These are phyloP conservation scores for Anolis carolinensis DNA, from an alignment of 2,113 vertebrate species.

Conservation along the genomic window DNA sequence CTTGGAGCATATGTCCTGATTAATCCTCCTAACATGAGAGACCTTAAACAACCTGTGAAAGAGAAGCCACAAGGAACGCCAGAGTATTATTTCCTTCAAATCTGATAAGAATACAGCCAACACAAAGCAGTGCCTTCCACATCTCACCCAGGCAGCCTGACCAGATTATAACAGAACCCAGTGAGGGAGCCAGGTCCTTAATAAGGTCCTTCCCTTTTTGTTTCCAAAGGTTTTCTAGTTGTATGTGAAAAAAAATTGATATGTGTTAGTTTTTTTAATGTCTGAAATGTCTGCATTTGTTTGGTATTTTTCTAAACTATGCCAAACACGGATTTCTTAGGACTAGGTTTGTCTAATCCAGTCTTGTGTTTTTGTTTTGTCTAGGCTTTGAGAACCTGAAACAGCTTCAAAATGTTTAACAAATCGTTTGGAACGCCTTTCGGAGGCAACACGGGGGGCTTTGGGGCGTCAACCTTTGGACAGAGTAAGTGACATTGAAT, in stretches of 20 bases:
- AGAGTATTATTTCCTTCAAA: too few relatives aligned
- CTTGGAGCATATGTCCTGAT: too few relatives aligned
- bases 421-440: conserved; percentile 95
- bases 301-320: neutral
- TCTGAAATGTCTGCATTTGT: neutral
- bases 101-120: too few relatives aligned
- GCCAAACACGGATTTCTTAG: too few relatives aligned
- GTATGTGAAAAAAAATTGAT: too few relatives aligned
- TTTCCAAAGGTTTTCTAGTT: too few relatives aligned
- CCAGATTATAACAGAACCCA: neutral
- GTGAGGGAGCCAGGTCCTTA: neutral
- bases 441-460: conserved; percentile 87
- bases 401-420: conserved; percentile 89
- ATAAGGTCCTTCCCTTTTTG: too few relatives aligned
- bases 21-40: too few relatives aligned
- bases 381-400: conserved; percentile 74
- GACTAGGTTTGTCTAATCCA: neutral
- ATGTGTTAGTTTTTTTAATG: neutral
- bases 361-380: conserved; percentile 34
- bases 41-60: too few relatives aligned
- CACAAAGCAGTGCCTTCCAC: neutral
- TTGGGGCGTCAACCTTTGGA: conserved; percentile 93
- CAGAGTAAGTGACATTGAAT: conserved; percentile 85
- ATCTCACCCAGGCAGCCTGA: neutral
- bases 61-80: too few relatives aligned